Percentiles rank a stretch among this genome's conserved stretches.
Conservation (phyloP, 1,140 invertebrate genomes). For the Aphidius ervi region DNA sequence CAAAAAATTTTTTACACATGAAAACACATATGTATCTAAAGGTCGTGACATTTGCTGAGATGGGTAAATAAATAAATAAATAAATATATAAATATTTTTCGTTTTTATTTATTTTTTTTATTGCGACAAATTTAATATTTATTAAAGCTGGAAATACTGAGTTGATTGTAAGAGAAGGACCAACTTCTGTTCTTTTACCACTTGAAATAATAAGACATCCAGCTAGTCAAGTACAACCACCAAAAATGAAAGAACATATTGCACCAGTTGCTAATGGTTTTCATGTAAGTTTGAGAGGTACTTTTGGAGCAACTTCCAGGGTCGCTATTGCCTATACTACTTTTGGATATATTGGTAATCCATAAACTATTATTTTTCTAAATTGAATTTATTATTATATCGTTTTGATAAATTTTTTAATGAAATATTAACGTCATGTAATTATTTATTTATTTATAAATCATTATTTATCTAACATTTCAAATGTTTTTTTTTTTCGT, state of each 20-base stretch:
- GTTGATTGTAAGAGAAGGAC: conserved; percentile 62
- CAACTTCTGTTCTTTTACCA: conserved; percentile 61
- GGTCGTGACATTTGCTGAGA: conserved; percentile 62
- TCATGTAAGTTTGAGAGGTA: conserved; percentile 64
- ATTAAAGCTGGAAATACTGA: conserved; percentile 54
- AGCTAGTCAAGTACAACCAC: conserved; percentile 50
- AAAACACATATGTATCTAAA: conserved; percentile 69
- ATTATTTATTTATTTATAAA: too few relatives aligned
- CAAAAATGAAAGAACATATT: conserved; percentile 58
- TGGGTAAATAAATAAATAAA: conserved; percentile 47
- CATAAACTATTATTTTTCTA: too few relatives aligned
- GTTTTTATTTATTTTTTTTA: not conserved
- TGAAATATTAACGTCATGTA: too few relatives aligned
- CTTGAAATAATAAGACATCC: conserved; percentile 59
- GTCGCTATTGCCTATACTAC: conserved; percentile 68
- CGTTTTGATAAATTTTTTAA: too few relatives aligned
- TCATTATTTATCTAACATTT: too few relatives aligned
- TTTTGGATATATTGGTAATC: conserved; percentile 67
- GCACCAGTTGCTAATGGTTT: conserved; percentile 63
- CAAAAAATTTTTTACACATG: conserved; percentile 61
- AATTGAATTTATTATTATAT: too few relatives aligned
- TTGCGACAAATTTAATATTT: conserved; percentile 16
- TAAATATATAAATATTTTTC: not conserved
- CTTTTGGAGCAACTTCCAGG: conserved; percentile 61
- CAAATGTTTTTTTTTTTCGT: too few relatives aligned